These are phyloP conservation scores for Muscicapa adusta DNA, from an alignment of 2,113 vertebrate genomes.

Conservation along the genomic window DNA sequence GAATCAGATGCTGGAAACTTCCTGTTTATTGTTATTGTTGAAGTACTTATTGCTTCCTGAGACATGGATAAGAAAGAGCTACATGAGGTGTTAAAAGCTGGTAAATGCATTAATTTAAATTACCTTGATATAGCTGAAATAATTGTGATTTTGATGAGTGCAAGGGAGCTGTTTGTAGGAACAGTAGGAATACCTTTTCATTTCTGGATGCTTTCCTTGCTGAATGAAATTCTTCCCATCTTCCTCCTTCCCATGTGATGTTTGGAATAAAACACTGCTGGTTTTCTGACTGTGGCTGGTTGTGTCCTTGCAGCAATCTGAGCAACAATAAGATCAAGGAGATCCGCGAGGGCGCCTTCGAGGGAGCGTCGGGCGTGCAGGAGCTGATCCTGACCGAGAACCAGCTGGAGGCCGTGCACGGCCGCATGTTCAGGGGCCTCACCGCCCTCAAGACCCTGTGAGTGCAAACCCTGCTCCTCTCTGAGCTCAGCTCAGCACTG, in stretches of 20 bases:
- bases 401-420: constrained; percentile 85
- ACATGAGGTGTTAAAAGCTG: not conserved
- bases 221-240: not conserved
- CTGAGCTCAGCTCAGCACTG: not conserved
- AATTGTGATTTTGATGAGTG: not conserved
- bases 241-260: not conserved
- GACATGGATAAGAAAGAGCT: not conserved
- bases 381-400: constrained; percentile 93
- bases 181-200: not conserved
- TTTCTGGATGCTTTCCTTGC: not conserved
- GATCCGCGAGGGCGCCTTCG: constrained; percentile 87
- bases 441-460: constrained; percentile 89
- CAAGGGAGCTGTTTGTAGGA: not conserved
- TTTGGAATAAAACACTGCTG: not conserved
- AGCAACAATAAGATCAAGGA: constrained; percentile 96
- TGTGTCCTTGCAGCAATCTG: constrained; percentile 80
- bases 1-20: not conserved
- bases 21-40: no score
- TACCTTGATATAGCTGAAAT: not conserved
- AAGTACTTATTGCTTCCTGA: not conserved
- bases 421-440: constrained; percentile 88
- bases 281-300: not conserved
- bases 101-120: not conserved
- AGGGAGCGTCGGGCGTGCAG: constrained; percentile 82
- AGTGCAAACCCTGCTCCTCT: constrained; percentile 52